Evolutionary conservation across 1,140 invertebrate species (phyloP).

Genomic region (Dinoponera quadriceps): DNA sequence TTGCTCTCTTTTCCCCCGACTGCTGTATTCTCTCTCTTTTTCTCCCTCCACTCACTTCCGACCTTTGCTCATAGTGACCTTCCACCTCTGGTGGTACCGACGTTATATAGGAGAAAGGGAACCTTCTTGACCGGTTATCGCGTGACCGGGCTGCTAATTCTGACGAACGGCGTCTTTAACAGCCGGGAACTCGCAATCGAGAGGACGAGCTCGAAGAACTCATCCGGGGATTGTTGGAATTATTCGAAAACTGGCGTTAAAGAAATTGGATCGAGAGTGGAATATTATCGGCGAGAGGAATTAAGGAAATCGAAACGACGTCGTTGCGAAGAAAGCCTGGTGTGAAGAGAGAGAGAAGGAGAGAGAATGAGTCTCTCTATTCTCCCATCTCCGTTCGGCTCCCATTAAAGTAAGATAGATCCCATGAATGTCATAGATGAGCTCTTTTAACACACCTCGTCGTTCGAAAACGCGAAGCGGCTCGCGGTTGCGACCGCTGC

Average conservation of each 20-base stretch:
- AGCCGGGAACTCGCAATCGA: not conserved
- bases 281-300: not conserved
- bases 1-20: constrained; percentile 59
- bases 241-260: not conserved
- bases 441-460: constrained; percentile 66
- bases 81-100: not conserved
- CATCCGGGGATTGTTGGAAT: not conserved
- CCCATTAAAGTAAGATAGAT: constrained; percentile 16
- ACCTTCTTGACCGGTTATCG: not conserved
- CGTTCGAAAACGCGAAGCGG: constrained; percentile 54
- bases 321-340: not conserved
- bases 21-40: not conserved
- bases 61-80: constrained; percentile 47
- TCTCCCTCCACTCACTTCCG: constrained; percentile 6
- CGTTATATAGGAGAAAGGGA: not conserved
- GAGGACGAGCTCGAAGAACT: not conserved
- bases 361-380: no score
- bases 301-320: not conserved
- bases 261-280: not conserved
- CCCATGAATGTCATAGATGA: constrained; percentile 54
- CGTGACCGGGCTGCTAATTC: not conserved
- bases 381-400: not conserved
- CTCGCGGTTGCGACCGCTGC: constrained; percentile 58
- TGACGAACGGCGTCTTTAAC: not conserved
- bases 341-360: no score